Evolutionary conservation across 2,797 vertebrate genomes (phyloP), one percentile per base, ranked within the genome.

Genomic region (Garrulus glandarius): DNA sequence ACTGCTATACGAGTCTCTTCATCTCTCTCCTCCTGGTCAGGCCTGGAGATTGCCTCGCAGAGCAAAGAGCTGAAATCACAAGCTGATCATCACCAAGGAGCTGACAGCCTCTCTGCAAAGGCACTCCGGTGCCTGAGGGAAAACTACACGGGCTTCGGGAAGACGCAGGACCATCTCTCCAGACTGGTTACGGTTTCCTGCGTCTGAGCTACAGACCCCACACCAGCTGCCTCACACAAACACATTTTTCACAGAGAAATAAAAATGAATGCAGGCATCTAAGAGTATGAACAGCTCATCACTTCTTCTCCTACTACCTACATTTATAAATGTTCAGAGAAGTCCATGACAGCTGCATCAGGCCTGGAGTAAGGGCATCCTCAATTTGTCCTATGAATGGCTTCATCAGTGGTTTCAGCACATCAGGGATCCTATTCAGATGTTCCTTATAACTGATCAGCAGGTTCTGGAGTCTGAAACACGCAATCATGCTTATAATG

Each of bases 331-430:
- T 97, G 93, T 96, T 98, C 55, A 98, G 96, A 19, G 98, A 97
- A n/a, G 69, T 97, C 98, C 98, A 99, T 13, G 98, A 98, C 55
- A 99, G 95, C 6, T 98, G 94, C 61, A 97, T 97, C 82, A 98
- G 95, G 19, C 98, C 98, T 0, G 98, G 98, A 19, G 96, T 97
- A 60, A 99, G 92, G 15, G 98, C 95, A 34, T 81, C 97, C 91
- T 99, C 98, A 95, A 98, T 97, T 29, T 77, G 95, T 49, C 44
- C 83, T 57, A 98, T 81, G 90, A 98, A 98, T 6, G 98, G 98
- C 67, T 98, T 97, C 98, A 99, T 98, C 67, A 98, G 36, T 1
- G 98, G 98, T 55, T 96, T 87, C 68, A 99, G 97, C 55, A 98
- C 41, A 26, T 89, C 34, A 3, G 98, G 98, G 80, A 98, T 98